Conservation (phyloP, 2,797 vertebrate genomes). For the Rhadinocentrus ornatus region DNA sequence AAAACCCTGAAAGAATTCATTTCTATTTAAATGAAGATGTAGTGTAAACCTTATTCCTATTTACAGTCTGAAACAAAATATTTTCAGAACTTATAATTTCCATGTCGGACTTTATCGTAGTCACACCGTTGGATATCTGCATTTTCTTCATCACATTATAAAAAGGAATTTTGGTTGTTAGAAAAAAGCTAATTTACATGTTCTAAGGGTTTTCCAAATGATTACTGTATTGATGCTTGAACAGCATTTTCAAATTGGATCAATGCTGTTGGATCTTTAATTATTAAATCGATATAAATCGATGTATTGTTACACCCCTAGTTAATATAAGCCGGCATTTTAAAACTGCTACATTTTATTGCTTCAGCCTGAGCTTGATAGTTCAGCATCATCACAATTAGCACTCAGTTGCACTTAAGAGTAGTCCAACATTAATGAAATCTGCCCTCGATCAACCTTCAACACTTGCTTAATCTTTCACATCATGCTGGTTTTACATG, state of each 20-base stretch:
- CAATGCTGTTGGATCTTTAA: neutral
- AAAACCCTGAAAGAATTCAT: neutral
- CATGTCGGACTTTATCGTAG: neutral
- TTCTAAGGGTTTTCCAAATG: neutral
- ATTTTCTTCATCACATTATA: neutral
- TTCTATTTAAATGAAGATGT: neutral
- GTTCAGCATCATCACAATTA: slow-evolving; percentile 21
- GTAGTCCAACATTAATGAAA: neutral
- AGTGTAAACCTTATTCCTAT: neutral
- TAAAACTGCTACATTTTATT: neutral
- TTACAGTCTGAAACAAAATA: neutral
- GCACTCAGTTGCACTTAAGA: neutral
- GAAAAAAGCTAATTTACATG: neutral
- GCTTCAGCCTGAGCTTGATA: neutral
- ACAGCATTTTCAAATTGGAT: neutral
- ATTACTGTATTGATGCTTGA: neutral
- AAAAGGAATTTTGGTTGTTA: neutral
- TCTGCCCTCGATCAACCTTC: neutral
- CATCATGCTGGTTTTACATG: neutral
- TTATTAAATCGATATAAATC: neutral
- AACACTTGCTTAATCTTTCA: slow-evolving; percentile 2
- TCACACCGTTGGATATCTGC: neutral
- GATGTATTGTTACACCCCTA: neutral
- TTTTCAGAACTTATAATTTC: neutral
- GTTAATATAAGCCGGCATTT: neutral